These are phyloP conservation scores for Drosophila lacertosa DNA, from an alignment of 1,140 invertebrate genomes.

Conservation along the genomic window DNA sequence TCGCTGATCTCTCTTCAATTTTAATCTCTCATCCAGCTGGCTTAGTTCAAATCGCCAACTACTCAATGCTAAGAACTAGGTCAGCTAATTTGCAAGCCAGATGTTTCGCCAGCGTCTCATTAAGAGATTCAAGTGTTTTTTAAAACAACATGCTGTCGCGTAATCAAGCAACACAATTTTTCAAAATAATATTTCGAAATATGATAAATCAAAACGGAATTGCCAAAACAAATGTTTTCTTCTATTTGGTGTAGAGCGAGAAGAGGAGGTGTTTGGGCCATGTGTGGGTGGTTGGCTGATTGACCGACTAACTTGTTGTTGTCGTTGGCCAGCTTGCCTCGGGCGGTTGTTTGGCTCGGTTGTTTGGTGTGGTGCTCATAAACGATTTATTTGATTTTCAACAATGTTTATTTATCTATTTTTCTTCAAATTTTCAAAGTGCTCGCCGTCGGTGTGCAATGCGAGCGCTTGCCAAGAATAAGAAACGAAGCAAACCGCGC, in stretches of 20 bases:
- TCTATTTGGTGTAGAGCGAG: conserved; percentile 26
- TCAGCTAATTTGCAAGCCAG: conserved; percentile 30
- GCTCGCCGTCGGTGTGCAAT: conserved; percentile 27
- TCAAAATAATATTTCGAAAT: conserved; percentile 35
- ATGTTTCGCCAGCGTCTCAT: conserved; percentile 6
- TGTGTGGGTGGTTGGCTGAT: conserved; percentile 49
- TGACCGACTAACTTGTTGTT: conserved; percentile 40
- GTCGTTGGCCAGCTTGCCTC: conserved; percentile 9
- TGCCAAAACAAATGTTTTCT: conserved; percentile 60
- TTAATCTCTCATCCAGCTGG: too few species aligned
- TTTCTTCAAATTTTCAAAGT: conserved; percentile 56
- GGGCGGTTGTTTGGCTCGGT: conserved; percentile 7
- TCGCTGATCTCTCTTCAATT: too few species aligned
- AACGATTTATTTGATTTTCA: conserved; percentile 69
- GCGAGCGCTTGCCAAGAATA: conserved; percentile 68
- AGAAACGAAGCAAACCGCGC: conserved; percentile 48
- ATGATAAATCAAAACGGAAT: conserved; percentile 22
- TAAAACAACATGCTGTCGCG: conserved; percentile 35
- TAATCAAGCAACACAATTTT: conserved; percentile 21
- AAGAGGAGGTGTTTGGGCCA: conserved; percentile 10
- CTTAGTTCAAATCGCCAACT: conserved; percentile 1
- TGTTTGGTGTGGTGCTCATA: conserved; percentile 41
- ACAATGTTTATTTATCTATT: conserved; percentile 76
- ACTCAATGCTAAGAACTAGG: conserved; percentile 25
- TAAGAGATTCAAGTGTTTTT: conserved; percentile 15